Evolutionary conservation across 2,888 invertebrate genomes (phyloP).

Genomic region (Eledona agricola): DNA sequence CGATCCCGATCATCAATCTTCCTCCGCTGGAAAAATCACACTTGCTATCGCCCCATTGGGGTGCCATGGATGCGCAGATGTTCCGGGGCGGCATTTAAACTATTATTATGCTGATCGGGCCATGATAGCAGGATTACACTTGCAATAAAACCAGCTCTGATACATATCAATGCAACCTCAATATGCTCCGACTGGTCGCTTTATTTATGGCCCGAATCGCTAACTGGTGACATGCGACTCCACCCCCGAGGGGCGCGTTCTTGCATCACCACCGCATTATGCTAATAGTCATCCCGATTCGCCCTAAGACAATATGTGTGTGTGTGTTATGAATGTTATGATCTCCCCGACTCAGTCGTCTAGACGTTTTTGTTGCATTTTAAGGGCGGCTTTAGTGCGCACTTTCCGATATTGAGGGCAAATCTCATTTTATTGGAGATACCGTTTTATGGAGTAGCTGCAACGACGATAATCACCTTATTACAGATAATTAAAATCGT

Average conservation of each 20-base stretch:
- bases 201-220: slow-evolving; percentile 58
- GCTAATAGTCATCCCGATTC: slow-evolving; percentile 45
- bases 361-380: slow-evolving; percentile 5
- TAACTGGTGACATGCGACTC: slow-evolving; percentile 55
- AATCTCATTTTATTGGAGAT: slow-evolving; percentile 18
- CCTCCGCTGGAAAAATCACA: slow-evolving; percentile 18
- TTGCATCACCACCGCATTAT: slow-evolving; percentile 48
- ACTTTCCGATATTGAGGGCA: slow-evolving; percentile 21
- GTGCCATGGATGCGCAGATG: slow-evolving; percentile 54
- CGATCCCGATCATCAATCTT: background rate
- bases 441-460: slow-evolving; percentile 7
- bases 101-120: slow-evolving; percentile 64
- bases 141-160: slow-evolving; percentile 63
- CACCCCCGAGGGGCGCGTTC: slow-evolving; percentile 47
- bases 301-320: slow-evolving; percentile 48
- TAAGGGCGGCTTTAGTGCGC: slow-evolving; percentile 13
- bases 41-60: slow-evolving; percentile 8
- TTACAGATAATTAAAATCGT: slow-evolving; percentile 5
- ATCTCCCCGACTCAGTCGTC: slow-evolving; percentile 47
- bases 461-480: slow-evolving; percentile 1
- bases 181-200: slow-evolving; percentile 58
- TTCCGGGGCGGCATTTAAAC: slow-evolving; percentile 58
- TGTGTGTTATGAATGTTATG: slow-evolving; percentile 47
- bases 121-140: slow-evolving; percentile 64
- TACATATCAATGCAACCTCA: slow-evolving; percentile 64